Conservation (phyloP, 2,888 invertebrate genomes). For the Tipula confusa region DNA sequence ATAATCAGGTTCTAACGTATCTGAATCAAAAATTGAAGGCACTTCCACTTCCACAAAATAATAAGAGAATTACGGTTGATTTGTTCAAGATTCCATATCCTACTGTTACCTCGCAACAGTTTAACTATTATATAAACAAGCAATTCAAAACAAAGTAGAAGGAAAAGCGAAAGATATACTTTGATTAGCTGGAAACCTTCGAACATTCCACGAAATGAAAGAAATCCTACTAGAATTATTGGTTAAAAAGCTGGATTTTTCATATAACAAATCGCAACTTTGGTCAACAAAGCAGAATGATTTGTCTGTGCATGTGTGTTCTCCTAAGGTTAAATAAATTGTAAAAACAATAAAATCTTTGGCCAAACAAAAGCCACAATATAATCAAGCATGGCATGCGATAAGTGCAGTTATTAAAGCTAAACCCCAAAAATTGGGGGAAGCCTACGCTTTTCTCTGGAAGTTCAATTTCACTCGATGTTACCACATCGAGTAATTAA, state of each 20-base stretch:
- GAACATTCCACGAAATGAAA: too few relatives aligned
- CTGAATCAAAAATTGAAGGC: background rate
- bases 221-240: background rate
- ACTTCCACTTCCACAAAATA: background rate
- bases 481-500: background rate
- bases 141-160: background rate
- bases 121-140: background rate
- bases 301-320: background rate
- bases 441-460: too few relatives aligned
- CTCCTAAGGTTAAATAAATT: background rate
- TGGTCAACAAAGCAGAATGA: background rate
- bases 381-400: background rate
- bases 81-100: background rate
- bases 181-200: too few relatives aligned
- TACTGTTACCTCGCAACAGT: background rate
- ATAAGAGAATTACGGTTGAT: background rate
- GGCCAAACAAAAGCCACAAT: background rate
- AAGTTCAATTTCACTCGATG: too few relatives aligned
- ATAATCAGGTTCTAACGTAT: background rate
- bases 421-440: too few relatives aligned
- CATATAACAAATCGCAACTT: background rate
- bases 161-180: background rate
- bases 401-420: too few relatives aligned
- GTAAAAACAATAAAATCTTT: background rate
- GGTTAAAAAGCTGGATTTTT: background rate